Base-by-base conservation (phyloP, 2,797 vertebrate genomes). In the Pangasius mekongensis region DNA sequence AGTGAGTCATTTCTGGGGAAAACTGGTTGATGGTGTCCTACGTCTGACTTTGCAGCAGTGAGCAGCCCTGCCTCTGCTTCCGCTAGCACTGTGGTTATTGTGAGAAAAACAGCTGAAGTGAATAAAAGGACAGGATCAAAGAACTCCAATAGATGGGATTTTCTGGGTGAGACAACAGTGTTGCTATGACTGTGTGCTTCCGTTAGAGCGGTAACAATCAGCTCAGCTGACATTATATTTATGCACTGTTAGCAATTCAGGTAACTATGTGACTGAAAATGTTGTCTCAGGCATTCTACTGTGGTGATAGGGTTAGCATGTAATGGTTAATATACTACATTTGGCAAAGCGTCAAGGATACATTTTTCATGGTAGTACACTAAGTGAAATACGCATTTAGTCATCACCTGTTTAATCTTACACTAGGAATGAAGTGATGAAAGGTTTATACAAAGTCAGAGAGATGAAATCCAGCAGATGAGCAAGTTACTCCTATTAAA, bases 11-110 rank as follows among this genome's bases (percentile, higher is more conserved):
- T 91, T 91, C 86, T 86, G 62, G 77, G 86, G 69, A 87, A 87
- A 88, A 87, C 83, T 88, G 74, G 89, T 91, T 90, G 89, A 90
- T 82, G 67, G 64, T 91, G 92, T 89, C 91, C 91, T 92, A 89
- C 86, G 87, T 90, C 84, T 92, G 92, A 92, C 92, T 92, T 92
- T 92, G 91, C 91, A 92, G 89, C 89, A 87, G 83, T 83, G 60
- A 89, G 10, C 77, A 86, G 78, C 81, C 89, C 88, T 88, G 85
- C 87, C 74, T 69, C 52, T 22, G 82, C 88, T 86, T 74, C 49
- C 20, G 71, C 58, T 82, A 83, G 87, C 85, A 66, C 85, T 74
- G 87, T 52, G 86, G 82, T 64, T 67, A 90, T 60, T 86, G 88
- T 77, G 58, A 33, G 43, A 66, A 88, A 90, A 90, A 89, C 83